phyloP scores from a whole-genome alignment of 1,140 invertebrate genomes.

The Archivesica marissinica region DNA sequence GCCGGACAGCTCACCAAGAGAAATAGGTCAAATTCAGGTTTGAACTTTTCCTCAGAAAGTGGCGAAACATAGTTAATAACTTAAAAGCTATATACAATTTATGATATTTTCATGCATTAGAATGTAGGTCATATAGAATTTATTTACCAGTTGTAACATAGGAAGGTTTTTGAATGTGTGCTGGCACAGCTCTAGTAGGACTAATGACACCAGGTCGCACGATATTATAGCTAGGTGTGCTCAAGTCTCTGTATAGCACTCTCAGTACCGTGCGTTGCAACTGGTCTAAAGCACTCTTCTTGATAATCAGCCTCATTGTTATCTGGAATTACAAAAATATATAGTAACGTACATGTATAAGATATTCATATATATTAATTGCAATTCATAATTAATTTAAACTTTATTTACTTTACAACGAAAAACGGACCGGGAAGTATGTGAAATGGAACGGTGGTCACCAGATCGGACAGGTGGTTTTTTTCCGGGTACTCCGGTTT shows the following conservation, averaged over 20 bases:
- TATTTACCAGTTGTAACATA: constrained; percentile 84
- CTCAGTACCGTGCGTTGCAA: neutral
- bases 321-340: constrained; percentile 8
- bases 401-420: no score
- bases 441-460: no score
- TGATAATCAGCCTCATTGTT: neutral
- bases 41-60: neutral
- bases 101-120: no score
- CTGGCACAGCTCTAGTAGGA: constrained; percentile 87
- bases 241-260: neutral
- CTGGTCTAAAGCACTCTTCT: neutral
- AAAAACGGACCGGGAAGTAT: no score
- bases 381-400: no score
- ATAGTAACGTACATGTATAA: no score
- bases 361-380: no score
- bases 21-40: neutral
- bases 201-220: constrained; percentile 87
- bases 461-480: no score
- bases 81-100: no score
- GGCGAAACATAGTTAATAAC: neutral
- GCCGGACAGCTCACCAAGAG: neutral
- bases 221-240: constrained; percentile 85
- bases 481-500: no score
- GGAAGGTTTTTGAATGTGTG: constrained; percentile 88
- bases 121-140: neutral